A percentile compares a stretch with the other conserved stretches of the same genome.
phyloP scores from a whole-genome alignment of 2,888 invertebrate species.

The Drosophila stalkeri region DNA sequence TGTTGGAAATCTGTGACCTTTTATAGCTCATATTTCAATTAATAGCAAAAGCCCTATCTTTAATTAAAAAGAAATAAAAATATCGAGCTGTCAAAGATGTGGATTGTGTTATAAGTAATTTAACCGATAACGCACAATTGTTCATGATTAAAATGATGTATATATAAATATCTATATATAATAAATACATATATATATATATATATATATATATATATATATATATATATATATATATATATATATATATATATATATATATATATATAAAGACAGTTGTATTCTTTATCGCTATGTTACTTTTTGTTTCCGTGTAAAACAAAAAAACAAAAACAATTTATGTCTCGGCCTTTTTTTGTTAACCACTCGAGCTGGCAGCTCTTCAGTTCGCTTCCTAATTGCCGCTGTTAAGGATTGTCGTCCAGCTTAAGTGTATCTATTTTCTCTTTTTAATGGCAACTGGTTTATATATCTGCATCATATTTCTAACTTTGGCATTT shows the following conservation, averaged over 20 bases:
- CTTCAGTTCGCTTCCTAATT: conserved; percentile 42
- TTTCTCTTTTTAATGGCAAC: conserved; percentile 31
- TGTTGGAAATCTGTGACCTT: conserved; percentile 40
- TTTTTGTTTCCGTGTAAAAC: conserved; percentile 30
- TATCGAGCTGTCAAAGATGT: conserved; percentile 45
- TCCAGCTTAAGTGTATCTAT: not conserved
- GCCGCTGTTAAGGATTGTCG: conserved; percentile 26
- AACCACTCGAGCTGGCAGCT: not conserved
- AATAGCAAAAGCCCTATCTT: conserved; percentile 22
- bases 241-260: conserved; percentile 20
- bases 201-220: conserved; percentile 13
- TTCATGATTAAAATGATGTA: conserved; percentile 43
- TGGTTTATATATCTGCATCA: conserved; percentile 31
- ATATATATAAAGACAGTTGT: not conserved
- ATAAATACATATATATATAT: conserved; percentile 5
- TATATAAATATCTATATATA: conserved; percentile 17
- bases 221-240: conserved; percentile 11
- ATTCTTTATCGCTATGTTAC: conserved; percentile 42
- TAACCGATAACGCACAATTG: conserved; percentile 59
- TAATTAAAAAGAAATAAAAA: conserved; percentile 31
- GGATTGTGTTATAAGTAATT: conserved; percentile 48
- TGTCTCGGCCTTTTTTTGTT: conserved; percentile 8
- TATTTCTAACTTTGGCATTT: conserved; percentile 36
- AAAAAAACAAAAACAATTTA: not conserved
- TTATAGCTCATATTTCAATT: conserved; percentile 48